A percentile compares a stretch with the other conserved stretches of the same genome.
Evolutionary conservation across 1,140 invertebrate species (phyloP).

Genomic region (Riptortus pedestris): DNA sequence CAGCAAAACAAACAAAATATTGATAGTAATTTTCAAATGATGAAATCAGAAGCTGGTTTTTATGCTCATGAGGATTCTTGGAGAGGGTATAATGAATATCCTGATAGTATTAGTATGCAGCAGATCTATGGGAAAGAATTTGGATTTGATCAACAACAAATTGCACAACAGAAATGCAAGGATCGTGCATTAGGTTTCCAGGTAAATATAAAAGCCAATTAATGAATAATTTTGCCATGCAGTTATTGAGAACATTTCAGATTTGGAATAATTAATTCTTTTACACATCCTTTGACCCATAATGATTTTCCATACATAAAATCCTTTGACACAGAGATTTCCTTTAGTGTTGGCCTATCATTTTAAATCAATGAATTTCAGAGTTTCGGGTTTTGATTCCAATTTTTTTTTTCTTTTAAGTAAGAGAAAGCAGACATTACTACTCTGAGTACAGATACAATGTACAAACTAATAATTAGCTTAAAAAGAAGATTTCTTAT

Average conservation of each 20-base stretch:
- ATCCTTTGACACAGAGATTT: neutral
- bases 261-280: too few species aligned
- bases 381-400: neutral
- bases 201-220: conserved; percentile 2
- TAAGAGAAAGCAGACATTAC: too few species aligned
- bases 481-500: too few species aligned
- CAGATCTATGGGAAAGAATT: conserved; percentile 19
- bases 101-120: conserved; percentile 12
- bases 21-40: conserved; percentile 11
- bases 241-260: too few species aligned
- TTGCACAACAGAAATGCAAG: conserved; percentile 3
- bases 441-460: too few species aligned
- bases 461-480: too few species aligned
- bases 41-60: conserved; percentile 18
- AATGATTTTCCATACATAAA: neutral
- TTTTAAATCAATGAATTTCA: neutral
- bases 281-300: neutral
- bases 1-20: conserved; percentile 20
- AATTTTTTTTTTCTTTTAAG: too few species aligned
- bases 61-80: conserved; percentile 22
- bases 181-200: neutral
- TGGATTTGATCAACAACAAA: conserved; percentile 14
- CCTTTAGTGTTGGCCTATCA: neutral
- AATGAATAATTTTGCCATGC: too few species aligned
- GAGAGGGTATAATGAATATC: conserved; percentile 14